Conservation (phyloP, 2,797 vertebrate genomes). For the Astyanax mexicanus region DNA sequence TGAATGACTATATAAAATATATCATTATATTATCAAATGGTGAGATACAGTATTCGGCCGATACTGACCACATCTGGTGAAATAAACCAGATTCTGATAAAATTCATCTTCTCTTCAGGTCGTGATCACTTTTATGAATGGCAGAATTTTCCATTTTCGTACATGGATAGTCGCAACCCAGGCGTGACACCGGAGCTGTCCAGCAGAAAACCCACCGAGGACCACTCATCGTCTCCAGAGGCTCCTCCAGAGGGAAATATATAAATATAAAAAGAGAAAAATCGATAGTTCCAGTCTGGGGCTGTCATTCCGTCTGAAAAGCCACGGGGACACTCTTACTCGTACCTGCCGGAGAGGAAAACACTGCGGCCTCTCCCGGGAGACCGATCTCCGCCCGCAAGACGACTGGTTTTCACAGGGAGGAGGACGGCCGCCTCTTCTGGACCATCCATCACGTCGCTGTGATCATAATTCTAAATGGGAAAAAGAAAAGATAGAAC, state of each 20-base stretch:
- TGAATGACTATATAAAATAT: too few species aligned
- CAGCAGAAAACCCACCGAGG: conserved; percentile 29
- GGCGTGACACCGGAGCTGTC: conserved; percentile 3
- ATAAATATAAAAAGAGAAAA: conserved; percentile 34
- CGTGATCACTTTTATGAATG: conserved; percentile 4
- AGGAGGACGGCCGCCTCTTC: conserved; percentile 33
- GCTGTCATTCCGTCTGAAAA: conserved; percentile 52
- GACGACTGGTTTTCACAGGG: conserved; percentile 36
- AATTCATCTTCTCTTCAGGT: neutral
- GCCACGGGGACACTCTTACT: conserved; percentile 40
- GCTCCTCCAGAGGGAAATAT: conserved; percentile 47
- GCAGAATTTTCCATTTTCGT: conserved; percentile 29
- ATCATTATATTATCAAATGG: too few species aligned
- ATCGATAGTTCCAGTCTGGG: conserved; percentile 54
- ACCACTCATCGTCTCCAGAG: conserved; percentile 35
- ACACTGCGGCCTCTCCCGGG: conserved; percentile 27
- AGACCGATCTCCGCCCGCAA: conserved; percentile 10
- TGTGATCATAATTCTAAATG: neutral
- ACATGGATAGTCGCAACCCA: conserved; percentile 27
- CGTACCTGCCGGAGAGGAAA: conserved; percentile 32
- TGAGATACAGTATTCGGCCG: too few species aligned
- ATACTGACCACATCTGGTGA: too few species aligned
- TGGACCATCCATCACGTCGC: neutral
- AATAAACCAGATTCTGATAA: neutral
- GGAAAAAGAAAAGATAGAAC: neutral